Base-by-base conservation (phyloP, 2,888 invertebrate genomes). In the Cryptus viduatorius region DNA sequence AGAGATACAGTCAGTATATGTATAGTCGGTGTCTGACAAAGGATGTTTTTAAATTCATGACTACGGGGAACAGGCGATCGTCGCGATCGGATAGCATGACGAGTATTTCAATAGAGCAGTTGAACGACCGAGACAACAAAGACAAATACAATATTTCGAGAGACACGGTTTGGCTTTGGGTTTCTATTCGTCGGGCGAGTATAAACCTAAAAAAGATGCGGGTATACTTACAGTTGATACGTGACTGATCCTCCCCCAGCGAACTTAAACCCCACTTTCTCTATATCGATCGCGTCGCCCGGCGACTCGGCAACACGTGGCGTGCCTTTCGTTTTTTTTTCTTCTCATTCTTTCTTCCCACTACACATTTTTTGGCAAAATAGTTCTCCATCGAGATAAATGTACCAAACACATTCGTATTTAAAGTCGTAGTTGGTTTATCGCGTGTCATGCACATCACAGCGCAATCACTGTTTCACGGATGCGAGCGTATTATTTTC, bases 401-500 rank as follows among this genome's bases (percentile, higher is more conserved):
- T 37, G 37, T 37, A 37, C 37, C 1, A 37, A 37, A 8, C 37
- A 37, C n/a, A 16, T 19, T n/a, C 4, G 16, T 50, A 16, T 19
- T 50, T 50, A 50, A 5, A 53, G 53, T 56, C 1, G 56, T 3
- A 4, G 56, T 56, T 56, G 10, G 3, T 24, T 56, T 56, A 56
- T 56, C 4, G 24, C 24, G 37, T 24, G 19, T 10, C 19, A 56
- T 59, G 29, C 59, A 31, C 14, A n/a, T 59, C 1, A 12, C 29
- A 31, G 10, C 59, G 29, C 10, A n/a, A 5, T 59, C 59, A 8
- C 37, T 37, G 4, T 37, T 7, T 37, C 37, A 90, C 12, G 87
- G 82, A 42, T 82, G 42, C 86, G 89, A 90, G n/a, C 83, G 81
- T 71, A 91, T 86, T 37, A 86, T 84, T 73, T 89, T 76, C n/a